Percentiles rank a stretch among this genome's conserved stretches.
phyloP scores from a whole-genome alignment of 2,888 invertebrate genomes.

The Drosophila quasianomalipes region DNA sequence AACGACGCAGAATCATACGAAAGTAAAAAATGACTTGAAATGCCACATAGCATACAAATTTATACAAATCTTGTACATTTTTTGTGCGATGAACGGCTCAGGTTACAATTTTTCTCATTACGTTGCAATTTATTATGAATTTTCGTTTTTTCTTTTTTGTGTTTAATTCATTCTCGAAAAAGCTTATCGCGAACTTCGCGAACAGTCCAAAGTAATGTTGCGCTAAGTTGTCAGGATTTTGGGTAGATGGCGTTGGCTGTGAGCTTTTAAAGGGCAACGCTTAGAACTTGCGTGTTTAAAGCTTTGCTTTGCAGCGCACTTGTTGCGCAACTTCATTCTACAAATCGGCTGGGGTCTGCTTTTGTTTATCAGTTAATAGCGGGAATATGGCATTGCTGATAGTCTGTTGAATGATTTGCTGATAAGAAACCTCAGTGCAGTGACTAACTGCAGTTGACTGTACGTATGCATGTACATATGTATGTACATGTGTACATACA shows the following conservation, averaged over 20 bases:
- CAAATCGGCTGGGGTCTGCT: slow-evolving; percentile 2
- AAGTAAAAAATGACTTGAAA: slow-evolving; percentile 18
- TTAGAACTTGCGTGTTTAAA: slow-evolving; percentile 22
- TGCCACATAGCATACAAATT: slow-evolving; percentile 39
- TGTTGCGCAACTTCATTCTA: slow-evolving; percentile 30
- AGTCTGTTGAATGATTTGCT: slow-evolving; percentile 26
- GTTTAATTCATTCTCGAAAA: not conserved
- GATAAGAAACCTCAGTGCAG: slow-evolving; percentile 29
- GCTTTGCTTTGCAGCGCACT: slow-evolving; percentile 28
- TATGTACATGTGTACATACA: slow-evolving; percentile 3
- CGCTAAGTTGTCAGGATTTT: slow-evolving; percentile 41
- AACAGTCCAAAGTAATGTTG: slow-evolving; percentile 7
- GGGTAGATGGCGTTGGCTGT: slow-evolving; percentile 48
- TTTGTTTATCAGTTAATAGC: slow-evolving; percentile 30
- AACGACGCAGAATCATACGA: slow-evolving; percentile 37
- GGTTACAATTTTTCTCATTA: slow-evolving; percentile 38
- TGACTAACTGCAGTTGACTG: slow-evolving; percentile 21
- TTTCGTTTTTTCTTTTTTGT: slow-evolving; percentile 22
- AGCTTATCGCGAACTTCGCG: slow-evolving; percentile 38
- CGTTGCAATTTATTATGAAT: slow-evolving; percentile 37
- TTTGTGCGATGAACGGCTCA: slow-evolving; percentile 13
- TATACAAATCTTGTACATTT: slow-evolving; percentile 11
- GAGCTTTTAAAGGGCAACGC: slow-evolving; percentile 38
- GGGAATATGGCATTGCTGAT: slow-evolving; percentile 15
- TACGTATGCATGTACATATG: not conserved